phyloP scores from a whole-genome alignment of 1,140 invertebrate genomes.

The Myzus persicae region DNA sequence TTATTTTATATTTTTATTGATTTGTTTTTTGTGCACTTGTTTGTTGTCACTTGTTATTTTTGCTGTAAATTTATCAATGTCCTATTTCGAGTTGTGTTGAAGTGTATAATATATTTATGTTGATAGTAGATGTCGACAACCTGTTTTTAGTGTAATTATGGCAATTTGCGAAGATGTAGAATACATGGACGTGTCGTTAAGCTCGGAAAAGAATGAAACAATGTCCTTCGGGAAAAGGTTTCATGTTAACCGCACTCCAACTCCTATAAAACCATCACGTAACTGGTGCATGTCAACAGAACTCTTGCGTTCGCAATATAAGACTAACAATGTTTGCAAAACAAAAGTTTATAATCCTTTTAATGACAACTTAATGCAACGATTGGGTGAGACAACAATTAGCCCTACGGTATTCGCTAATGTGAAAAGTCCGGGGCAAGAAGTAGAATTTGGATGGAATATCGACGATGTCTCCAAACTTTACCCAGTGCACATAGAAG shows the following conservation, averaged over 20 bases:
- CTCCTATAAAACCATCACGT: background rate
- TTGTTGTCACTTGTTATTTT: background rate
- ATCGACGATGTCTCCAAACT: conserved; percentile 59
- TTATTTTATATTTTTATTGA: background rate
- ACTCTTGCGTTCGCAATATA: conserved; percentile 26
- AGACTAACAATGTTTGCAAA: background rate
- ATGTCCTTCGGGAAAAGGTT: conserved; percentile 14
- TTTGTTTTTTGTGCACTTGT: background rate
- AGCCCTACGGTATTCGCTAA: conserved; percentile 57
- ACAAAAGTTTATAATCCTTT: conserved; percentile 46
- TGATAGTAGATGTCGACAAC: background rate
- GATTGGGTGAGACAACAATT: conserved; percentile 41
- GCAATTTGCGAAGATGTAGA: conserved; percentile 36
- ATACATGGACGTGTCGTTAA: conserved; percentile 44
- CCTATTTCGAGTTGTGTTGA: background rate
- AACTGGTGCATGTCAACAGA: conserved; percentile 51
- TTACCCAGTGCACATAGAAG: conserved; percentile 59
- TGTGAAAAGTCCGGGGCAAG: conserved; percentile 50
- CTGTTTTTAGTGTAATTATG: background rate
- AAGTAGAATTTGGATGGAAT: conserved; percentile 58
- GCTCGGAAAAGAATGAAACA: conserved; percentile 23
- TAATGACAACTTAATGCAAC: conserved; percentile 45
- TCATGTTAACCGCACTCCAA: conserved; percentile 27
- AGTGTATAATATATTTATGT: background rate
- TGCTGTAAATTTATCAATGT: background rate